Conservation (phyloP, 2,113 vertebrate species). For the human (Homo sapiens) region GRCh38 chr9:24804001-24804500, state of each 20-base stretch:
- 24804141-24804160: neutral
- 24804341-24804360: too few relatives aligned
- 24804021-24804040: slow-evolving; percentile 5
- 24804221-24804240: neutral
- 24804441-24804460: neutral
- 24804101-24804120: neutral
- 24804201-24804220: neutral
- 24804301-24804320: neutral
- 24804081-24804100: slow-evolving; percentile 28
- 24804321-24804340: neutral
- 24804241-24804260: neutral
- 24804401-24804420: too few relatives aligned
- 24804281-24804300: neutral
- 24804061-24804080: neutral
- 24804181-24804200: slow-evolving; percentile 17
- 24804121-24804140: slow-evolving; percentile 8
- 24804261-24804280: neutral
- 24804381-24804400: too few relatives aligned
- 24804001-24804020: neutral
- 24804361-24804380: too few relatives aligned
- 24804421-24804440: neutral
- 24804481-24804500: neutral
- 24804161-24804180: neutral
- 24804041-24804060: neutral
- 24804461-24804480: neutral